Evolutionary conservation across 37 sponge, comb jelly and placozoan genomes (phyloP), one percentile per base, ranked within the genome.

Genomic region (Geodia barretti): DNA sequence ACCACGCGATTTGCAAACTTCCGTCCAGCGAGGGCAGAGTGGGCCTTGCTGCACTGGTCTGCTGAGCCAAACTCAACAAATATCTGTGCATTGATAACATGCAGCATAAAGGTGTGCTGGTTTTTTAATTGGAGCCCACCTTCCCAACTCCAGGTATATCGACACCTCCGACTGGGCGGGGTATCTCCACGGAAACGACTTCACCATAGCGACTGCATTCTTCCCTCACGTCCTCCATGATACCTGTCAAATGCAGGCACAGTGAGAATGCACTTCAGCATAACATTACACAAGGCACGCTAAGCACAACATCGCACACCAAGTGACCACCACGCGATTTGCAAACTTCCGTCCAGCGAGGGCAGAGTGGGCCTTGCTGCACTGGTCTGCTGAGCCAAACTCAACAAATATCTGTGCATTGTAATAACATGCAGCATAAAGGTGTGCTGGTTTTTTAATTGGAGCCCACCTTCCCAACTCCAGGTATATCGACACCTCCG

Each of bases 331-430:
- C 20, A 96, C 97, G 11, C 99, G 79, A 62, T 88, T 94, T 7
- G 97, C 99, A 87, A 99, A 99, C 81, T 96, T 99, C 34, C 99
- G 76, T 23, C 99, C 99, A 54, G 99, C 95, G 60, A 99, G 85
- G 17, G 97, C 89, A 19, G 78, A 42, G 42, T 86, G 86, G 20
- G 95, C 99, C 26, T 76, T 90, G 23, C 69, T 66, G 36, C 87
- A 85, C 25, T 96, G 89, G 1, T 84, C 88, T 47, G 78, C 29
- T 33, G 77, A 72, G 17, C 75, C 80, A 88, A 90, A 99, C 79
- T 99, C 95, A 35, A 94, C 87, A 85, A 89, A 99, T 21, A 98
- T 98, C 93, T 97, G 70, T 20, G 38, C 1, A 74, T 98, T 97
- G 70, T 89, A 47, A 40, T 96, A 96, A 68, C 97, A 95, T 90